Evolutionary conservation across 2,888 invertebrate genomes (phyloP).

Genomic region (Harmothoe impar): DNA sequence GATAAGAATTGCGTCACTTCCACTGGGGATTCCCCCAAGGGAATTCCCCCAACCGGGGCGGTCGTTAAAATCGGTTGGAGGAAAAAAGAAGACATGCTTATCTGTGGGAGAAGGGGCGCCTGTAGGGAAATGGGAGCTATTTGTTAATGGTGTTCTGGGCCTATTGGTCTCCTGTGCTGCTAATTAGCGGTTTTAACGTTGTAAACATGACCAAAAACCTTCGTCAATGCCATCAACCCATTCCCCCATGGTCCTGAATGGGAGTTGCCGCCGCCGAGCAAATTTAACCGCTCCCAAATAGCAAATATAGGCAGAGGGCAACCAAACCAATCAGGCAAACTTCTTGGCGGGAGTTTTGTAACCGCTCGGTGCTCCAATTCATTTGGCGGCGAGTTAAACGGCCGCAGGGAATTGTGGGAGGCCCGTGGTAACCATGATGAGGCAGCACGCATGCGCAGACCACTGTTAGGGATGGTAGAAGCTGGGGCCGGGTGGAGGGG

Average conservation of each 20-base stretch:
- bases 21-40: neutral
- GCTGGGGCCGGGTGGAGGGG: too few relatives aligned
- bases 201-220: neutral
- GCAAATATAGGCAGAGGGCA: slow-evolving; percentile 10
- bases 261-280: neutral
- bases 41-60: neutral
- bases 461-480: too few relatives aligned
- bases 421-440: neutral
- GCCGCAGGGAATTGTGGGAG: neutral
- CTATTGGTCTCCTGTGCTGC: neutral
- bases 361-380: neutral
- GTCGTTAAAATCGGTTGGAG: neutral
- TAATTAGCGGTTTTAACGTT: slow-evolving; percentile 19
- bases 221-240: neutral
- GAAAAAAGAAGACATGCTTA: slow-evolving; percentile 1
- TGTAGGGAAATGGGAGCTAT: slow-evolving; percentile 1
- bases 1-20: slow-evolving; percentile 46
- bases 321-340: neutral
- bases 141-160: neutral
- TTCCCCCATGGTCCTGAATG: neutral
- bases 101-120: neutral
- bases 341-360: neutral
- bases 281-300: neutral
- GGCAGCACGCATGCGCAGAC: too few relatives aligned
- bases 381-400: neutral